A percentile compares a stretch with the other conserved stretches of the same genome.
These are phyloP conservation scores for Chrysopa pallens DNA, from an alignment of 1,140 invertebrate species.

Conservation along the genomic window DNA sequence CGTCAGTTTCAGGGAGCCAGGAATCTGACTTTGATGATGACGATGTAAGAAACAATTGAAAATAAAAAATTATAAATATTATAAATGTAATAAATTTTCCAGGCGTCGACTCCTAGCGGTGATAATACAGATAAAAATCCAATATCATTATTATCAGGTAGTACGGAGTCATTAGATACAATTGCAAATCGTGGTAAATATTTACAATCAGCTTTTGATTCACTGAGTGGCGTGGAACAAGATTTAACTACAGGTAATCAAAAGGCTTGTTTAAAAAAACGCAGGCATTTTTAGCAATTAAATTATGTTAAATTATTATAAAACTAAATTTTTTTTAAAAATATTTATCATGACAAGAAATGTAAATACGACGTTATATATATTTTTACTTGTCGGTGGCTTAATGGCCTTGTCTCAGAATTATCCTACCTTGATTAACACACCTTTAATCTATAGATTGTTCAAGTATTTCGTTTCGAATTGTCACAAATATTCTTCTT, in stretches of 20 bases:
- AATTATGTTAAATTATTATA: too few species aligned
- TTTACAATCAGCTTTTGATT: slow-evolving; percentile 61
- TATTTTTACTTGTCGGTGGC: too few species aligned
- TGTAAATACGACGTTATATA: too few species aligned
- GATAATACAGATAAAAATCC: slow-evolving; percentile 47
- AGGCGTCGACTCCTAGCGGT: slow-evolving; percentile 52
- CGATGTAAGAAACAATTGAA: slow-evolving; percentile 23
- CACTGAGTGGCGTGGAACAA: slow-evolving; percentile 42
- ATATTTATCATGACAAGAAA: too few species aligned
- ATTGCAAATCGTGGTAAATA: slow-evolving; percentile 50
- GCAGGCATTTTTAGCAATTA: too few species aligned
- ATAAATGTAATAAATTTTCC: slow-evolving; percentile 4
- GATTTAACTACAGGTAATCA: slow-evolving; percentile 20
- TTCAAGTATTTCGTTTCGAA: too few species aligned
- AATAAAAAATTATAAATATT: background rate
- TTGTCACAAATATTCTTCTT: too few species aligned
- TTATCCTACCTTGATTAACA: too few species aligned
- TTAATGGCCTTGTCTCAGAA: too few species aligned
- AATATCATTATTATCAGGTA: slow-evolving; percentile 41
- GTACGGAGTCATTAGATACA: slow-evolving; percentile 57
- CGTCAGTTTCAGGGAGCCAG: slow-evolving; percentile 47
- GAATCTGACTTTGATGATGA: slow-evolving; percentile 66
- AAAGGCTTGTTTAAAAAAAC: slow-evolving; percentile 1
- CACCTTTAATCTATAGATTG: too few species aligned
- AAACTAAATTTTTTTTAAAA: too few species aligned